Evolutionary conservation across 2,113 vertebrate genomes (phyloP).

Genomic region (Promerops cafer): DNA sequence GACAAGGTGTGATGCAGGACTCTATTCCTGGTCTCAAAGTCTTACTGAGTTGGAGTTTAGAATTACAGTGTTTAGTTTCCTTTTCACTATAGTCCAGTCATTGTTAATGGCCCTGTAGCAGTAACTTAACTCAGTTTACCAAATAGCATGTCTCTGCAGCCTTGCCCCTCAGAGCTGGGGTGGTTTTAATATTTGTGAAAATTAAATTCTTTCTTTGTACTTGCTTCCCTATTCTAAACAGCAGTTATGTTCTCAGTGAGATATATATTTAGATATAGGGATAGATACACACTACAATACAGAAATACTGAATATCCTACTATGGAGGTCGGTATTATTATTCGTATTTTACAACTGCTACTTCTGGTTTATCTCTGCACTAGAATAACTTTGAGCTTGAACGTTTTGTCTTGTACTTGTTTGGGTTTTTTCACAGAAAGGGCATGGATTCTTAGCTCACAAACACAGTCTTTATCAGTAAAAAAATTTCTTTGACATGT

Average conservation of each 20-base stretch:
- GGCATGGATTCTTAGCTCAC: background rate
- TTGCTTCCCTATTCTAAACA: background rate
- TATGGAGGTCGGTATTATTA: background rate
- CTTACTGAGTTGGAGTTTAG: background rate
- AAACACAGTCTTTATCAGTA: background rate
- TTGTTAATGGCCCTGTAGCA: background rate
- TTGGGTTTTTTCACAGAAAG: background rate
- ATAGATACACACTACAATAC: background rate
- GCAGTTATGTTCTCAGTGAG: background rate
- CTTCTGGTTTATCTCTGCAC: background rate
- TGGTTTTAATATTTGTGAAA: background rate
- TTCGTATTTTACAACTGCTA: background rate
- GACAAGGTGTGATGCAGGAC: background rate
- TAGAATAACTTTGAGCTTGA: background rate
- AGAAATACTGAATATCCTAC: background rate
- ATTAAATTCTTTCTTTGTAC: background rate
- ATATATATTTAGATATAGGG: fast-evolving
- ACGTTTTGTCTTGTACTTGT: background rate
- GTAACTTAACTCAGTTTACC: background rate
- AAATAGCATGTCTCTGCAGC: background rate
- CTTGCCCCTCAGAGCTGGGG: background rate
- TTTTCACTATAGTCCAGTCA: background rate
- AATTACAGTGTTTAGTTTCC: background rate
- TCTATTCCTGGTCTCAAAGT: background rate
- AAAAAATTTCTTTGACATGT: background rate